These are phyloP conservation scores for Steinernema feltiae DNA, from an alignment of 1,140 invertebrate species.

Conservation along the genomic window DNA sequence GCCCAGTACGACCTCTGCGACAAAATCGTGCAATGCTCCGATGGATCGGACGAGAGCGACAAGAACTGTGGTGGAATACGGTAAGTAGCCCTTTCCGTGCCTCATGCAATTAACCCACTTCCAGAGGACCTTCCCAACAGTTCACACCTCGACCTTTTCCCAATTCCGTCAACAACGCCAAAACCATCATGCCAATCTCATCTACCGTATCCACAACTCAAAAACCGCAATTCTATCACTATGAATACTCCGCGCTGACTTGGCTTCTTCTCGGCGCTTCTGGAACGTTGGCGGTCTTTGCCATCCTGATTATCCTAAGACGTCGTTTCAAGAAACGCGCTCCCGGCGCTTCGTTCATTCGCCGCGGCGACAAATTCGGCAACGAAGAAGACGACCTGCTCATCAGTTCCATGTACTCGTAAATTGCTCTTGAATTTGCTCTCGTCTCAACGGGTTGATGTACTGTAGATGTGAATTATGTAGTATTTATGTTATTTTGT, in stretches of 20 bases:
- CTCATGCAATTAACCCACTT: not conserved
- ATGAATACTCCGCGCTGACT: not conserved
- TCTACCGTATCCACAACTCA: not conserved
- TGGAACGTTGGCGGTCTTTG: constrained; percentile 6
- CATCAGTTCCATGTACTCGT: constrained; percentile 39
- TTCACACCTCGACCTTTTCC: not conserved
- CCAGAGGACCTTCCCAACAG: not conserved
- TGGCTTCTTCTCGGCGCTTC: constrained; percentile 18
- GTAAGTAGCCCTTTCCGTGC: not conserved
- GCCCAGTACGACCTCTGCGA: constrained; percentile 91
- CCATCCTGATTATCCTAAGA: constrained; percentile 18
- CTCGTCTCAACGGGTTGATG: too few relatives aligned
- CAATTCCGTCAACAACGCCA: constrained; percentile 5
- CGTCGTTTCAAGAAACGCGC: constrained; percentile 19
- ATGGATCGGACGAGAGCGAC: constrained; percentile 79
- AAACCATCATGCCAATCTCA: not conserved
- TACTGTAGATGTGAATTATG: too few relatives aligned
- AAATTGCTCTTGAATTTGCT: too few relatives aligned
- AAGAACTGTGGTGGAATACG: constrained; percentile 27
- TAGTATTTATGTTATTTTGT: too few relatives aligned
- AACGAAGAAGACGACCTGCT: constrained; percentile 36
- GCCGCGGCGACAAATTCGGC: constrained; percentile 25
- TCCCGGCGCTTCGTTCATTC: constrained; percentile 16
- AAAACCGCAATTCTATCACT: constrained; percentile 1
- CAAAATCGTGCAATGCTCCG: constrained; percentile 82